These are phyloP conservation scores for Drosophila hamatofila DNA, from an alignment of 2,888 invertebrate genomes.

Conservation along the genomic window DNA sequence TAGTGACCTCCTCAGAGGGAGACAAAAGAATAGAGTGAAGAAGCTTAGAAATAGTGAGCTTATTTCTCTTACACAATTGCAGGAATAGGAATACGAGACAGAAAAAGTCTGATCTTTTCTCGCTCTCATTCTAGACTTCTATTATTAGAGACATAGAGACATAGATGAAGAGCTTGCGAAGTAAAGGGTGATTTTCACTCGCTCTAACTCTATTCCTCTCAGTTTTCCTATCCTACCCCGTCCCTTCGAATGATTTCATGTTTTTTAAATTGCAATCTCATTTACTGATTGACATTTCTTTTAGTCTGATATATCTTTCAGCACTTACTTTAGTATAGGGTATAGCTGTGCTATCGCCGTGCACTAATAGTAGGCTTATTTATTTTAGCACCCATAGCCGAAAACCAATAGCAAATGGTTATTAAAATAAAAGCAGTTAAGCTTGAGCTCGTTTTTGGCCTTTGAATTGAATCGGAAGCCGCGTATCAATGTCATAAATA, in stretches of 20 bases:
- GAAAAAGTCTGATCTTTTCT: background rate
- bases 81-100: background rate
- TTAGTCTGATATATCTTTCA: background rate
- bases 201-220: background rate
- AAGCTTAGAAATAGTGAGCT: too few species aligned
- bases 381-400: constrained; percentile 27
- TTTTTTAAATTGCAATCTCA: background rate
- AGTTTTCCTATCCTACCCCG: background rate
- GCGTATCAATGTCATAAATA: constrained; percentile 48
- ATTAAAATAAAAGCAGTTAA: constrained; percentile 54
- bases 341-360: constrained; percentile 30
- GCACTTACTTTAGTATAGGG: background rate
- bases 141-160: background rate
- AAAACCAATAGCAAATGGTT: constrained; percentile 12
- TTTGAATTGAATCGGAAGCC: constrained; percentile 48
- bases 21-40: too few species aligned
- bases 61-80: too few species aligned
- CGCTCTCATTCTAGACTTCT: background rate
- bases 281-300: background rate
- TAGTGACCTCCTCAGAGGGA: too few species aligned
- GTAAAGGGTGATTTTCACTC: too few species aligned
- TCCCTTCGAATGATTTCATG: background rate
- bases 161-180: too few species aligned
- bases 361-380: constrained; percentile 59
- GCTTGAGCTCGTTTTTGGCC: constrained; percentile 46